Evolutionary conservation across 2,797 vertebrate species (phyloP).

Genomic region (Enteromius anoplus): DNA sequence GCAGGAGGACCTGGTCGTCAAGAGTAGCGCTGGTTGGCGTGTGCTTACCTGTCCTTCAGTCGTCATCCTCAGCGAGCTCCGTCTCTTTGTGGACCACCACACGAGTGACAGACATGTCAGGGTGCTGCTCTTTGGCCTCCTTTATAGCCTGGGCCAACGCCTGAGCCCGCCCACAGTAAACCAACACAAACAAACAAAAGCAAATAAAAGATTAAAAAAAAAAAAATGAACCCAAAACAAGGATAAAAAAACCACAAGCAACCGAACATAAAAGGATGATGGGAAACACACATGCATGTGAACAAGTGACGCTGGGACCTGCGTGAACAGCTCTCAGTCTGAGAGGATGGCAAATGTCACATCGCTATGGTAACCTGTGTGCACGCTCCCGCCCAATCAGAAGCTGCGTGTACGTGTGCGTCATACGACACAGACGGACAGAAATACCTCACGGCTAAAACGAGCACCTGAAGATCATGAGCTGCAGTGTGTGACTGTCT

Average conservation of each 20-base stretch:
- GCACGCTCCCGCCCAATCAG: neutral
- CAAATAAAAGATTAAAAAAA: conserved; percentile 64
- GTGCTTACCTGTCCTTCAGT: conserved; percentile 73
- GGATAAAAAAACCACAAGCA: conserved; percentile 23
- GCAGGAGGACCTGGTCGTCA: neutral
- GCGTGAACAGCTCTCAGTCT: neutral
- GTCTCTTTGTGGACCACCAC: conserved; percentile 99
- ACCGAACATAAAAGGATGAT: conserved; percentile 27
- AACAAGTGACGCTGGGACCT: neutral
- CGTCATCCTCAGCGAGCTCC: conserved; percentile 91
- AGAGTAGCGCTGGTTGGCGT: neutral
- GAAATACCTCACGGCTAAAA: neutral
- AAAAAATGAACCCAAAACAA: conserved; percentile 28
- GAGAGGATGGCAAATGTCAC: conserved; percentile 38
- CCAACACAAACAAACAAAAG: conserved; percentile 57
- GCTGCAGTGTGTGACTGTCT: neutral
- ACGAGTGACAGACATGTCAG: conserved; percentile 98
- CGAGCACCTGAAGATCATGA: neutral
- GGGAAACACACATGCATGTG: neutral
- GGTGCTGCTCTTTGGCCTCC: conserved; percentile 99
- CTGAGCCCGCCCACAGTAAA: conserved; percentile 71
- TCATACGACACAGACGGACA: conserved; percentile 1
- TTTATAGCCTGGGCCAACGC: conserved; percentile 98
- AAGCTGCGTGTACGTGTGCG: neutral
- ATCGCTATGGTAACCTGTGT: conserved; percentile 14